A percentile compares a stretch with the other conserved stretches of the same genome.
Evolutionary conservation across 2,888 invertebrate species (phyloP).

Genomic region (Clepsis dumicolana): DNA sequence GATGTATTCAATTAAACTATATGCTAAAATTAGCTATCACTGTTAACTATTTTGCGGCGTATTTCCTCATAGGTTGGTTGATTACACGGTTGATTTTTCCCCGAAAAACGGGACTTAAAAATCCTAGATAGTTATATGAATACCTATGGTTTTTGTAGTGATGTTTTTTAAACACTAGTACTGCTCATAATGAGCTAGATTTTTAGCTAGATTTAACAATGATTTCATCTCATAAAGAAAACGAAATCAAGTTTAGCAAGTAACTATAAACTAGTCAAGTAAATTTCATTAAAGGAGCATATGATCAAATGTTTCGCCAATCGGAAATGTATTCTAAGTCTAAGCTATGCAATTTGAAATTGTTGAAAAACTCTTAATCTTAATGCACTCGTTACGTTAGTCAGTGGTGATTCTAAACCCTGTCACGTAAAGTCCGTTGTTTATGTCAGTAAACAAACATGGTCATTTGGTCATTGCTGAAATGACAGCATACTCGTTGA

Average conservation of each 20-base stretch:
- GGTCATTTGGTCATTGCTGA: constrained; percentile 43
- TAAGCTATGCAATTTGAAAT: constrained; percentile 8
- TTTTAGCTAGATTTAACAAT: too few relatives aligned
- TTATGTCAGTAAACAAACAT: constrained; percentile 46
- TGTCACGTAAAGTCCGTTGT: constrained; percentile 49
- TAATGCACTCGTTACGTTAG: constrained; percentile 45
- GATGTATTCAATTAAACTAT: too few relatives aligned
- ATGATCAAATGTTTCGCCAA: constrained; percentile 6
- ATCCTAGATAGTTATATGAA: too few relatives aligned
- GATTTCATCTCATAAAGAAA: not conserved
- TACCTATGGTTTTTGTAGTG: too few relatives aligned
- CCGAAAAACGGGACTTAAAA: too few relatives aligned
- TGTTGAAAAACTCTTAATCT: not conserved
- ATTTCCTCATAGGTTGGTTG: too few relatives aligned
- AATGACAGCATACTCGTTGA: constrained; percentile 14
- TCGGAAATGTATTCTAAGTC: not conserved
- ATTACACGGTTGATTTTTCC: too few relatives aligned
- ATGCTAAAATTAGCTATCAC: too few relatives aligned
- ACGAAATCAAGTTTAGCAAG: constrained; percentile 2
- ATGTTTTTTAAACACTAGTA: too few relatives aligned
- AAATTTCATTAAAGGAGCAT: not conserved
- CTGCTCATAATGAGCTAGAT: too few relatives aligned
- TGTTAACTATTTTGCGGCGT: too few relatives aligned
- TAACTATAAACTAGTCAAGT: not conserved
- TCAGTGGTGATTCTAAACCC: constrained; percentile 53